Evolutionary conservation across 2,888 invertebrate genomes (phyloP).

Genomic region (Ashinkailepas kermadecensis): DNA sequence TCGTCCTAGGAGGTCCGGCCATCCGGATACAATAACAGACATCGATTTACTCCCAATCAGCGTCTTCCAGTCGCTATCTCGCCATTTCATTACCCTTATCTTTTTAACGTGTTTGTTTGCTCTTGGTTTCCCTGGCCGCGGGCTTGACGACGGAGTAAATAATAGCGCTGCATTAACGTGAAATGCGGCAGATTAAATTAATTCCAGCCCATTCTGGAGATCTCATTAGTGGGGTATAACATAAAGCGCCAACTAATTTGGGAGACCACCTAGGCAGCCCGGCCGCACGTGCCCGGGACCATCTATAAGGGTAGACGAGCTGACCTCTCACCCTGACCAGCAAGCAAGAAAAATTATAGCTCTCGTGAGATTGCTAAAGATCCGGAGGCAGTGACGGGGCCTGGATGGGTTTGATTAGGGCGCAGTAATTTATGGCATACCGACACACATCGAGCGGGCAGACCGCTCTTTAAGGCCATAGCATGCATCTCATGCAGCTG

Average conservation of each 20-base stretch:
- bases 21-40: neutral
- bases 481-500: neutral
- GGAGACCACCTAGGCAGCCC: constrained; percentile 3
- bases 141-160: neutral
- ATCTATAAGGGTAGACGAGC: constrained; percentile 10
- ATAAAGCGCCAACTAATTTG: constrained; percentile 21
- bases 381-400: constrained; percentile 12
- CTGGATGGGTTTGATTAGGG: constrained; percentile 10
- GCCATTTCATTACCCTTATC: constrained; percentile 17
- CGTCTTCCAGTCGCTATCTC: neutral
- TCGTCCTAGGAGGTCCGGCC: neutral
- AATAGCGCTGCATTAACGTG: constrained; percentile 15
- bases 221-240: constrained; percentile 16
- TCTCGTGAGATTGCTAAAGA: constrained; percentile 5
- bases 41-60: neutral
- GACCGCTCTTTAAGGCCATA: neutral
- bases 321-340: neutral
- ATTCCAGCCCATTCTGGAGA: constrained; percentile 1
- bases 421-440: constrained; percentile 3
- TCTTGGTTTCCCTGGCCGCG: neutral
- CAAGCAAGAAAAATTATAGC: constrained; percentile 18
- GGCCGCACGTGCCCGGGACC: constrained; percentile 7
- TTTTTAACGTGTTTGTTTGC: constrained; percentile 17
- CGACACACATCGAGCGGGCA: neutral
- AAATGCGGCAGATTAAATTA: constrained; percentile 10